Evolutionary conservation across 30 jellyfish, hydroid and myxozoan genomes (phyloP), one percentile per base, ranked within the genome.

Genomic region (Pelagia noctiluca): DNA sequence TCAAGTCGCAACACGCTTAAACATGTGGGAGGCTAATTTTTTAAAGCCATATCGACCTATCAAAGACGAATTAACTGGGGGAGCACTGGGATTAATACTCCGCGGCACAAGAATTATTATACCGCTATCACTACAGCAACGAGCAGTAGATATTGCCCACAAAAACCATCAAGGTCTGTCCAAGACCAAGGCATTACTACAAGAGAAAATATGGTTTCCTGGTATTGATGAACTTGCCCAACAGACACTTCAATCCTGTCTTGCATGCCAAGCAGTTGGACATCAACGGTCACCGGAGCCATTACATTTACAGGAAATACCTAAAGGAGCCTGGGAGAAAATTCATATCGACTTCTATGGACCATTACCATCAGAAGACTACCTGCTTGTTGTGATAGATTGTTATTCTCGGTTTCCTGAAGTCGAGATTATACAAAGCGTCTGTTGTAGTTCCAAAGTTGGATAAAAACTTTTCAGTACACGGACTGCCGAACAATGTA

Each of bases 111-210:
- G 82, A 48, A 62, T 79, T n/a, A 50, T 79, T 19, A 63, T 79
- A 21, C 90, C 82, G 63, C 38, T 38, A 35, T 61, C 90, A 49
- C 74, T 79, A 36, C 90, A 79, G 50, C 81, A 79, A 46, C 64
- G 63, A 79, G 82, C 90, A 11, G 49, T 77, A 5, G 74, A 79
- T 36, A 31, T 79, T 25, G 90, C 90, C 52, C 82, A 79, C 30
- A 73, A 79, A 57, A 79, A 46, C 21, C 90, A 79, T 38, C 90
- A 79, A 42, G 90, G 90, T 64, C 31, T 79, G 71, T 37, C 90
- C 30, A 79, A 82, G 68, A 82, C 85, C 71, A 67, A 64, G 34
- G 78, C 76, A 11, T 53, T 80, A 16, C 74, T 53, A 25, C 33
- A 82, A 38, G 82, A 79, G 54, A 64, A 64, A 42, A 60, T 63